Evolutionary conservation across 2,113 vertebrate species (phyloP).

Genomic region (Corythornis cristatus): DNA sequence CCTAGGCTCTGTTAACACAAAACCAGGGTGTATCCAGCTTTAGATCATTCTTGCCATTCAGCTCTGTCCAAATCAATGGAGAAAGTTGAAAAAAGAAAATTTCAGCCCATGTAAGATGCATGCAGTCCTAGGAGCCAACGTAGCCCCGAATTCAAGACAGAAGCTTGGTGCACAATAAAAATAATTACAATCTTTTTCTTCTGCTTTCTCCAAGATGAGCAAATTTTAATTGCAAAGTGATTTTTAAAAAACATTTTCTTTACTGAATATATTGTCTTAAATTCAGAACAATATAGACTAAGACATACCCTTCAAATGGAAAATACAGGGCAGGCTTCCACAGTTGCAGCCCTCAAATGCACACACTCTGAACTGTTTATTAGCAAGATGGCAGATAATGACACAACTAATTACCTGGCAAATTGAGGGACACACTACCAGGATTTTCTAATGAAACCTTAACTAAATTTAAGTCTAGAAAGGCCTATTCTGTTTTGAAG

Average conservation of each 20-base stretch:
- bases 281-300: background rate
- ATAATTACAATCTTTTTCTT: background rate
- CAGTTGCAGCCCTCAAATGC: background rate
- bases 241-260: background rate
- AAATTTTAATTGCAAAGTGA: background rate
- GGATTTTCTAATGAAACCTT: conserved; percentile 3
- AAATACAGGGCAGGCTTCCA: background rate
- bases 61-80: background rate
- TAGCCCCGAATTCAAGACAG: background rate
- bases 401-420: background rate
- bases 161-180: background rate
- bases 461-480: conserved; percentile 2
- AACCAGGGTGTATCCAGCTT: background rate
- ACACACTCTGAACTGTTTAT: background rate
- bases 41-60: background rate
- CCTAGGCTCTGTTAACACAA: conserved; percentile 8
- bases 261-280: background rate
- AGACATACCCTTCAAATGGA: background rate
- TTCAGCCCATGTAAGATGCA: background rate
- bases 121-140: background rate
- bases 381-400: background rate
- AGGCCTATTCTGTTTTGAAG: conserved; percentile 15
- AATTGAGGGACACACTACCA: background rate
- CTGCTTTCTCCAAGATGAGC: background rate
- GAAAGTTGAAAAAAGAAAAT: conserved; percentile 1